Evolutionary conservation across 2,797 vertebrate genomes (phyloP), one percentile per base, ranked within the genome.

Genomic region (Labeo calbasu): DNA sequence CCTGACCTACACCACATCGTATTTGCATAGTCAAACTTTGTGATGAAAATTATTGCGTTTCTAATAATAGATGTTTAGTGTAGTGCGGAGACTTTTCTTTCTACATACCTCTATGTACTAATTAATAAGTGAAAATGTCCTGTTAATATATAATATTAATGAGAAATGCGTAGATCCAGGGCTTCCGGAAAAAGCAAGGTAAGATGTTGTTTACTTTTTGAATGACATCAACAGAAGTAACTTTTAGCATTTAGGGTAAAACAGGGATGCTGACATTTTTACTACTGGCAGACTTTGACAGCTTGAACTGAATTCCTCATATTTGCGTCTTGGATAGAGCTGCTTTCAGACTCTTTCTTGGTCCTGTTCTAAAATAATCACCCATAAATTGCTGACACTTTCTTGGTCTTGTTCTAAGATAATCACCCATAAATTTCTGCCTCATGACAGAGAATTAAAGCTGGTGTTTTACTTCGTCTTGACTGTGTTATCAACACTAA

Each of bases 371-470:
- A 88, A 91, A 88, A 92, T 92, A 94, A 93, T 93, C 92, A 91
- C 89, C 87, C 85, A 91, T 94, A 89, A 93, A 93, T 93, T 92
- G 90, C 90, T 92, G 91, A 46, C 14, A 0, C 40, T 43, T 84
- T 88, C 79, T 88, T 90, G 89, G 93, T 92, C 88, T 90, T 93
- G 88, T 91, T 93, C 89, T 92, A 88, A 91, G 88, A 92, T 92
- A 94, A 93, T 93, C 92, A 91, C 89, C 87, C 85, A 91, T 94
- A 89, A 93, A 93, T 93, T 92, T 90, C 89, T 92, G 91, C 92
- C 93, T 94, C 91, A 91, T 92, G 94, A 92, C 86, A 92, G 77
- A 82, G 91, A 91, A 81, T 84, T 79, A 78, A 65, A 40, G 15
- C 19, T 89, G 90, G 72, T 70, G 93, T 92, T 93, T 91, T 86